A percentile compares a stretch with the other conserved stretches of the same genome.
Conservation (phyloP, 2,888 invertebrate species). For the Cheiracanthium punctorium region DNA sequence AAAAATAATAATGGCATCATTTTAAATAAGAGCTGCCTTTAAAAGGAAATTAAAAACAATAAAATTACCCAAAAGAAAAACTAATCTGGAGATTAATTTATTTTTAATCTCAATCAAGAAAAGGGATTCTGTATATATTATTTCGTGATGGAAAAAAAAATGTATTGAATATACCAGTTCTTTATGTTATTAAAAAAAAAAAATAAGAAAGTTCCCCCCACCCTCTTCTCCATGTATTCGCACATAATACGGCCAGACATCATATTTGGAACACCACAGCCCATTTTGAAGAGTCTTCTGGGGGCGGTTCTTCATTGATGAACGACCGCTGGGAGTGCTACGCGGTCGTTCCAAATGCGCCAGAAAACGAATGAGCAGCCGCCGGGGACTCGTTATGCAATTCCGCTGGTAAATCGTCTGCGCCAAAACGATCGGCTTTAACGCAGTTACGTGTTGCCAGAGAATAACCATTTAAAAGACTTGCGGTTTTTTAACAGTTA, state of each 20-base stretch:
- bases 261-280: background rate
- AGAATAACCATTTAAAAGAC: constrained; percentile 45
- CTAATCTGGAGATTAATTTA: too few relatives aligned
- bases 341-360: constrained; percentile 37
- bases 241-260: background rate
- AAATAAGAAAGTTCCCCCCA: background rate
- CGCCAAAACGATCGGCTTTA: background rate
- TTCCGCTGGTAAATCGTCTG: constrained; percentile 54
- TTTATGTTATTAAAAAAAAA: too few relatives aligned
- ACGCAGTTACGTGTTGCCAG: constrained; percentile 1
- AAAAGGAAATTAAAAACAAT: too few relatives aligned
- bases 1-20: too few relatives aligned
- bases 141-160: too few relatives aligned
- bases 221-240: background rate
- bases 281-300: background rate
- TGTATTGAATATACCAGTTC: too few relatives aligned
- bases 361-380: constrained; percentile 52
- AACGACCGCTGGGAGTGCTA: constrained; percentile 43
- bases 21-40: too few relatives aligned
- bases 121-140: too few relatives aligned
- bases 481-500: constrained; percentile 6
- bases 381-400: constrained; percentile 48
- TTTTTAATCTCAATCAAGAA: too few relatives aligned
- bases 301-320: constrained; percentile 34
- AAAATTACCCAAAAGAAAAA: too few relatives aligned